phyloP scores from a whole-genome alignment of 1,140 invertebrate species.

The Pachypsylla venusta region DNA sequence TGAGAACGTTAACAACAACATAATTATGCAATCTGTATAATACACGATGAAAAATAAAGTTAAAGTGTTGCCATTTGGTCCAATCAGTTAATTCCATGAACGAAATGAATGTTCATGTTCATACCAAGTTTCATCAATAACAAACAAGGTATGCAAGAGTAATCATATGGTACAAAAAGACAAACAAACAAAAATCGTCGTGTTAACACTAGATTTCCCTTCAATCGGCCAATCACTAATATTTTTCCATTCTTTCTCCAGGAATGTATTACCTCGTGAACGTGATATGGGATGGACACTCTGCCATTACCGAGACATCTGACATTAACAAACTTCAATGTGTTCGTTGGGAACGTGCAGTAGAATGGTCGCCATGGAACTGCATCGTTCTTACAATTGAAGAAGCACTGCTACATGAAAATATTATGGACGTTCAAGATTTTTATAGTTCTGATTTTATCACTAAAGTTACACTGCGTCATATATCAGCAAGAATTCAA shows the following conservation, averaged over 20 bases:
- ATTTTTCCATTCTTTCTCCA: not conserved
- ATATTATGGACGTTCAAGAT: conserved; percentile 7
- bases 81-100: no score
- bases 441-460: conserved; percentile 7
- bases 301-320: conserved; percentile 41
- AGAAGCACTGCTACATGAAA: conserved; percentile 44
- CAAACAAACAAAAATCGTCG: no score
- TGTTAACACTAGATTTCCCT: no score
- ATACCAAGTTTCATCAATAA: no score
- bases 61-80: no score
- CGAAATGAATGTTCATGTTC: no score
- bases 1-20: no score
- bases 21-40: no score
- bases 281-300: conserved; percentile 48
- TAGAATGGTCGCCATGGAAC: conserved; percentile 57
- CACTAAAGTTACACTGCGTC: not conserved
- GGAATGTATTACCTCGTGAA: conserved; percentile 48
- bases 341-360: conserved; percentile 38
- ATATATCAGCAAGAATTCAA: not conserved
- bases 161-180: no score
- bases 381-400: conserved; percentile 46
- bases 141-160: no score
- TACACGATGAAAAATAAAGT: no score
- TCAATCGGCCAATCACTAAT: no score
- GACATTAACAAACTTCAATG: conserved; percentile 41